phyloP scores from a whole-genome alignment of 2,113 vertebrate genomes.

The Salminus brasiliensis region DNA sequence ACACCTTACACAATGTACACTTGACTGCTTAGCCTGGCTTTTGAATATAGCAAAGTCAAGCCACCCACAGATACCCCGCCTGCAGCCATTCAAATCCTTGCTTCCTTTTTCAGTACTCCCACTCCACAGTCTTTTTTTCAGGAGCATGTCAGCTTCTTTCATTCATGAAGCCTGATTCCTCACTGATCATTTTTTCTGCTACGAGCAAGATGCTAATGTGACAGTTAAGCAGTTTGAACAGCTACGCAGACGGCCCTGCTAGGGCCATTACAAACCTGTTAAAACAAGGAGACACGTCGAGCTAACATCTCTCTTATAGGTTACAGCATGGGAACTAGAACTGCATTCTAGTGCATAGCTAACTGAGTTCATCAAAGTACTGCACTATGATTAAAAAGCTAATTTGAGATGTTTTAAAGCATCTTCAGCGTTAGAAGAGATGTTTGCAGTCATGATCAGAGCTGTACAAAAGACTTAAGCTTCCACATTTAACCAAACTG shows the following conservation, averaged over 20 bases:
- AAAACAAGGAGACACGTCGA: background rate
- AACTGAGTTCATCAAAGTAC: background rate
- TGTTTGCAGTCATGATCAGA: background rate
- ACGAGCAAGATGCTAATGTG: conserved; percentile 49
- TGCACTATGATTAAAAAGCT: background rate
- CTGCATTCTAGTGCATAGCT: background rate
- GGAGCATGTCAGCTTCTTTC: conserved; percentile 57
- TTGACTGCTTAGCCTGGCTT: too few species aligned
- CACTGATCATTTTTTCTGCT: conserved; percentile 36
- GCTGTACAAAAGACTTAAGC: too few species aligned
- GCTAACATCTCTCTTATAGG: background rate
- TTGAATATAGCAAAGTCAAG: too few species aligned
- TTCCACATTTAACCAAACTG: too few species aligned
- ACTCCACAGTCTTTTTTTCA: conserved; percentile 51
- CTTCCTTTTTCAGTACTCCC: background rate
- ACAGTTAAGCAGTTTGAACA: conserved; percentile 57
- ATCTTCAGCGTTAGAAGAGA: too few species aligned
- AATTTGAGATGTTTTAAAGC: background rate
- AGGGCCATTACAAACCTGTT: conserved; percentile 37
- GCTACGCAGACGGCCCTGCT: conserved; percentile 37
- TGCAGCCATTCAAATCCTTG: background rate
- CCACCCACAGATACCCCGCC: too few species aligned
- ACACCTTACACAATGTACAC: too few species aligned
- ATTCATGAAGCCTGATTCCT: conserved; percentile 41
- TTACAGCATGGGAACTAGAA: background rate